These are phyloP conservation scores for Penaeus chinensis DNA, from an alignment of 1,140 invertebrate species.

Conservation along the genomic window DNA sequence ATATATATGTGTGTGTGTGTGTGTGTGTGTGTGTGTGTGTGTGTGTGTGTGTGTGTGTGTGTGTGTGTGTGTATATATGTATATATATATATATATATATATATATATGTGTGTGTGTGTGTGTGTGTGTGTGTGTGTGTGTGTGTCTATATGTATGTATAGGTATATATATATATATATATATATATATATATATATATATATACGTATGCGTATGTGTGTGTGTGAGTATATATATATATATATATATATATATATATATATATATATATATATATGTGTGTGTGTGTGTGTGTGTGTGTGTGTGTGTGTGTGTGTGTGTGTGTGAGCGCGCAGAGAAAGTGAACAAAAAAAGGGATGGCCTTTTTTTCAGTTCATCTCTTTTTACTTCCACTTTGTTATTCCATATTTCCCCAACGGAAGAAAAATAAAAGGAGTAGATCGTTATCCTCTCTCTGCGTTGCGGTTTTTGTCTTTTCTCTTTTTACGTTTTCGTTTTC, in stretches of 20 bases:
- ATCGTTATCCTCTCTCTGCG: too few species aligned
- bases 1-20: not conserved
- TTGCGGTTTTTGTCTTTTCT: too few species aligned
- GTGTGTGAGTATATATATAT: not conserved
- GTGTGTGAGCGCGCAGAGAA: not conserved
- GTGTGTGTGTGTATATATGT: not conserved
- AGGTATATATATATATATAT: not conserved
- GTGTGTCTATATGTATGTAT: not conserved
- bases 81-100: not conserved
- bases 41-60: not conserved
- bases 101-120: not conserved
- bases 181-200: too few species aligned
- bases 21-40: not conserved
- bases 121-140: slow-evolving; percentile 11
- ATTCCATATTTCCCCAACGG: not conserved
- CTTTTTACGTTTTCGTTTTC: too few species aligned
- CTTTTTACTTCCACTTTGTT: not conserved
- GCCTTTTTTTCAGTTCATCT: not conserved
- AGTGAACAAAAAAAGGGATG: not conserved
- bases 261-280: not conserved
- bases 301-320: not conserved
- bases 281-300: not conserved
- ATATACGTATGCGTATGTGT: too few species aligned
- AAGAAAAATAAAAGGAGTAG: not conserved
- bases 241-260: not conserved